Base-by-base conservation (phyloP, 1,140 invertebrate species). In the Zaprionus tsacasi region DNA sequence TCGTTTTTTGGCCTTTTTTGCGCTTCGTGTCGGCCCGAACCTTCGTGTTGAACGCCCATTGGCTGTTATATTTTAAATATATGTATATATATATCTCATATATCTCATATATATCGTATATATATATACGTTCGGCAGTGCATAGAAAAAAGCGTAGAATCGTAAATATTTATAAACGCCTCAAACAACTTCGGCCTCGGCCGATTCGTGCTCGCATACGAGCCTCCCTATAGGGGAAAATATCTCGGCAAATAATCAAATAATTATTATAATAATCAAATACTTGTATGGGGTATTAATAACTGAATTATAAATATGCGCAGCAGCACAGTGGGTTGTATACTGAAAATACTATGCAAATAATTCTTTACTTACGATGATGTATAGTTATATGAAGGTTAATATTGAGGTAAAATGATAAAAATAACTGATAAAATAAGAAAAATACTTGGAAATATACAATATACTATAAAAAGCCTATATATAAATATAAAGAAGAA, bases 11-110 rank as follows among this genome's bases (percentile, higher is more conserved):
- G 71, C 70, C 70, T 88, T 83, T 80, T 82, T 88, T 78, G 73
- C 40, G 68, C 77, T 79, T 87, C 82, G 82, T 76, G 82, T 56
- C 54, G 69, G 36, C 54, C 25, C 56, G 65, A 66, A 30, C 27
- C 85, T 87, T 87, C 82, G 82, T 88, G 85, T 87, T 89, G 70
- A 13, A 78, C 85, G 63, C 83, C 81, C 77, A 88, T 88, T 88
- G 83, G 83, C 73, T 79, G 73, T n/a, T 12, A 64, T 78, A 68
- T 87, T 87, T 86, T 87, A 88, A 82, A 86, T 76, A 68, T 66
- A 73, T 78, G 52, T 75, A 74, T 79, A 73, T 73, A 68, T 78
- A 56, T 64, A 35, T 35, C n/a, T n/a, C n/a, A 35, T 35, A 35
- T 35, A 35, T 35, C 7, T 64, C 27, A 35, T 35, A 35, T 35